Evolutionary conservation across 2,888 invertebrate genomes (phyloP), one percentile per base, ranked within the genome.

Genomic region (Nymphalis c-album): DNA sequence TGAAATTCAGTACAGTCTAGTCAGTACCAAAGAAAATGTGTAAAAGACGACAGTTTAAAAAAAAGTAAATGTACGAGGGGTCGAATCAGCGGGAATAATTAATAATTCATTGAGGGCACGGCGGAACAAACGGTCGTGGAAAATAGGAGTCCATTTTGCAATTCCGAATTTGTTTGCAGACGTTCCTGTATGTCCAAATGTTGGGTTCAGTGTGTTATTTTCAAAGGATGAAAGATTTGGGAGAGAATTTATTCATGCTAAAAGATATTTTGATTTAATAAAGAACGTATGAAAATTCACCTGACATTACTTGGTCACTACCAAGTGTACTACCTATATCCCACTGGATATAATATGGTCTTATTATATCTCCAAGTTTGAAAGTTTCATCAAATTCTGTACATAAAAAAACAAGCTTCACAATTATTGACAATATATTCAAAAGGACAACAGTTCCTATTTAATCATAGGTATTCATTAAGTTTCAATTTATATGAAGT

Each of bases 131-230:
- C 63, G 40, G 60, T 53, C 22, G 22, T 71, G 72, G 74, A 67
- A 76, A 75, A 77, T 71, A 71, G 63, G 45, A 63, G 48, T 51
- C 62, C 81, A 79, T 82, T 80, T 78, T 78, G 79, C 75, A 73
- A 80, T 74, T 73, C 77, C 74, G 74, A 74, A 74, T 74, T 74
- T 77, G 76, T 76, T 77, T 77, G 63, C 51, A 16, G 62, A 67
- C 48, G 81, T 80, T 50, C 53, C 26, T 60, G 48, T 22, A 22
- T 48, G 50, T 7, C 58, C 65, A 17, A 40, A 40, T 40, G 59
- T 60, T 60, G 63, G 48, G 63, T 55, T 20, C 20, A 22, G 51
- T 18, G 16, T 50, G 57, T 50, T 57, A 64, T 59, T 63, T n/a
- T 53, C 59, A 61, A 68, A 35, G 63, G 55, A 64, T 64, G 7